Percentiles rank a stretch among this genome's conserved stretches.
These are phyloP conservation scores for Apomyelois bistriatella DNA, from an alignment of 2,888 invertebrate genomes.

Conservation along the genomic window DNA sequence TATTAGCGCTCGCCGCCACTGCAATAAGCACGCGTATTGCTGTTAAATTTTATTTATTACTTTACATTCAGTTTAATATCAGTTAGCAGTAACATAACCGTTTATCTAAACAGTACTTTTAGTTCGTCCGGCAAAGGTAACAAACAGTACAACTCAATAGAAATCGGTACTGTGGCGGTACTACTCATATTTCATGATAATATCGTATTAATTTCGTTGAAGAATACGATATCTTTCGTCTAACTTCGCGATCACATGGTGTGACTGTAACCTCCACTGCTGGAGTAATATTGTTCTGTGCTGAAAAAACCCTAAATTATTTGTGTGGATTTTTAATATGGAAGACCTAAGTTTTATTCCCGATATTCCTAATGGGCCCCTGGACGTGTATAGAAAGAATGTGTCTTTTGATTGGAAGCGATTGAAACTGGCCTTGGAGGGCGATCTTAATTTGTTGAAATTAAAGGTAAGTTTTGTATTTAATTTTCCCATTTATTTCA, in stretches of 20 bases:
- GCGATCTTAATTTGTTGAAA: slow-evolving; percentile 84
- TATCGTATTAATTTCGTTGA: slow-evolving; percentile 29
- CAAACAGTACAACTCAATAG: not conserved
- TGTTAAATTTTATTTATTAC: not conserved
- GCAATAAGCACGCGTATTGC: slow-evolving; percentile 7
- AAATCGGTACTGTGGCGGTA: not conserved
- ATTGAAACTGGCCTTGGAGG: slow-evolving; percentile 89
- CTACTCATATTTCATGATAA: slow-evolving; percentile 28
- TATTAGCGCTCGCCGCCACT: not conserved
- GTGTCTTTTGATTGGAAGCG: slow-evolving; percentile 94
- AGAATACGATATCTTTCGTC: slow-evolving; percentile 40
- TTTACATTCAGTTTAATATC: not conserved
- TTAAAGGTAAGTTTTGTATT: slow-evolving; percentile 83
- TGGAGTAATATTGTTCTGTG: too few relatives aligned
- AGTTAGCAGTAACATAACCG: not conserved
- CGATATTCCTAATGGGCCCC: slow-evolving; percentile 86
- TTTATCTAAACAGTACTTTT: too few relatives aligned
- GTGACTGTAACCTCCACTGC: not conserved
- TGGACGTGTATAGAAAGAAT: slow-evolving; percentile 87
- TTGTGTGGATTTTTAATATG: slow-evolving; percentile 49
- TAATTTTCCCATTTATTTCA: slow-evolving; percentile 9
- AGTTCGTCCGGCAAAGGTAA: too few relatives aligned
- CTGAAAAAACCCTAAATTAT: slow-evolving; percentile 18
- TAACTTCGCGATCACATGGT: not conserved
- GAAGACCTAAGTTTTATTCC: slow-evolving; percentile 82